Base-by-base conservation (phyloP, 1,140 invertebrate species). In the Drosophila jambulina region DNA sequence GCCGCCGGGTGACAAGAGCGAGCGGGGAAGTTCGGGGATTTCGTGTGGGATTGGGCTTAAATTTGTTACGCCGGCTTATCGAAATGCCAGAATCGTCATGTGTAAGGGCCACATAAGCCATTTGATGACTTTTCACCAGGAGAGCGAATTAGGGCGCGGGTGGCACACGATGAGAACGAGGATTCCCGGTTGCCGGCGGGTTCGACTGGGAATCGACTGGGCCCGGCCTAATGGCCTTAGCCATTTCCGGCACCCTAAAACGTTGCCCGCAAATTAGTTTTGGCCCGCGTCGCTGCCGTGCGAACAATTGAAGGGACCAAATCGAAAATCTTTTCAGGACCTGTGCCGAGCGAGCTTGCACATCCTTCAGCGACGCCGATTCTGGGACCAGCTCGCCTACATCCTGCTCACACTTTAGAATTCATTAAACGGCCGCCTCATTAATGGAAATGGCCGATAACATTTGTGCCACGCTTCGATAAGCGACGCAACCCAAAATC, bases 401-500 rank as follows among this genome's bases (percentile, higher is more conserved):
- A 75, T 45, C 62, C 57, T 78, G 70, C 70, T 72, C 70, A 74
- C 81, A 81, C 86, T 88, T 88, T 88, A 81, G 85, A 85, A 90
- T 90, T 90, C 85, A 90, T 90, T 90, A 90, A 90, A 90, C 85
- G 85, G 86, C 64, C 78, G 71, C 72, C 86, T 90, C 85, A 80
- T 90, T 90, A 90, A 90, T 90, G 85, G 85, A 90, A 90, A 90
- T 91, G 85, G 86, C 85, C 86, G 85, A 90, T 90, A 90, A 90
- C 85, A 84, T 79, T 90, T 82, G 82, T 78, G 85, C 85, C 70
- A 91, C 75, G 85, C 81, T 90, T 90, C 85, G 85, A 85, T 88
- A 88, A 84, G 85, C 85, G 83, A 32, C 67, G 67, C 77, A 69
- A 78, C 51, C 62, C 62, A 74, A 74, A 74, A 60, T 72, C 43